phyloP scores from a whole-genome alignment of 2,888 invertebrate genomes.

The Cheilosia variabilis region DNA sequence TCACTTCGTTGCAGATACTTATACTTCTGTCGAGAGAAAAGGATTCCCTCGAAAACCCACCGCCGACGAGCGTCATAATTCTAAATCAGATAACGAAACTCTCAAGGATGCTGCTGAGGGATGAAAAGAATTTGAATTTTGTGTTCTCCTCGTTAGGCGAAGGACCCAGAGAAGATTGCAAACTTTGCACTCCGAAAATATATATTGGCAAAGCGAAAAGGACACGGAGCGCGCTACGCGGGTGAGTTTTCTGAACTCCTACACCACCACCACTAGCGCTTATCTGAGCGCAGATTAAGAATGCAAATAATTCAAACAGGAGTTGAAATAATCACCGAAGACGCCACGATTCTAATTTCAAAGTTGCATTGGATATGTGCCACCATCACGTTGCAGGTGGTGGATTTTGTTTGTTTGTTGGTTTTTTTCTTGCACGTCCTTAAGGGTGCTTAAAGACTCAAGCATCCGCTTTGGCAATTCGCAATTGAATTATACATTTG shows the following conservation, averaged over 20 bases:
- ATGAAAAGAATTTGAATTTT: slow-evolving; percentile 70
- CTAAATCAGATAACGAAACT: slow-evolving; percentile 69
- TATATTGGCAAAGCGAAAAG: slow-evolving; percentile 19
- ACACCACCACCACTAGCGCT: background rate
- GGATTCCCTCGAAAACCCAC: slow-evolving; percentile 11
- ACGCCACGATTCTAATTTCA: slow-evolving; percentile 7
- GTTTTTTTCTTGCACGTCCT: slow-evolving; percentile 1
- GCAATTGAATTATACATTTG: slow-evolving; percentile 42
- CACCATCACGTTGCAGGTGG: slow-evolving; percentile 14
- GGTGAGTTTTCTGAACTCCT: slow-evolving; percentile 18
- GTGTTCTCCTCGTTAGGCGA: slow-evolving; percentile 37
- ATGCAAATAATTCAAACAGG: slow-evolving; percentile 59
- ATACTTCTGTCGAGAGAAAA: slow-evolving; percentile 16
- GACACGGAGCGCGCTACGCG: background rate
- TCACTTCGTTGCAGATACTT: slow-evolving; percentile 66
- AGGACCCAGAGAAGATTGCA: slow-evolving; percentile 30
- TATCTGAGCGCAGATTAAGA: slow-evolving; percentile 43
- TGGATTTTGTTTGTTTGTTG: slow-evolving; percentile 1
- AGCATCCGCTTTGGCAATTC: slow-evolving; percentile 18
- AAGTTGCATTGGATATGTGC: background rate
- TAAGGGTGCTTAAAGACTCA: slow-evolving; percentile 1
- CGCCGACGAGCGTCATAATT: slow-evolving; percentile 47
- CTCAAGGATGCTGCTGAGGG: slow-evolving; percentile 58
- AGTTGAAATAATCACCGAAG: slow-evolving; percentile 6
- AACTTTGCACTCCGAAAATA: slow-evolving; percentile 48